A percentile compares a stretch with the other conserved stretches of the same genome.
Evolutionary conservation across 2,888 invertebrate genomes (phyloP).

Genomic region (Unio delphinus): DNA sequence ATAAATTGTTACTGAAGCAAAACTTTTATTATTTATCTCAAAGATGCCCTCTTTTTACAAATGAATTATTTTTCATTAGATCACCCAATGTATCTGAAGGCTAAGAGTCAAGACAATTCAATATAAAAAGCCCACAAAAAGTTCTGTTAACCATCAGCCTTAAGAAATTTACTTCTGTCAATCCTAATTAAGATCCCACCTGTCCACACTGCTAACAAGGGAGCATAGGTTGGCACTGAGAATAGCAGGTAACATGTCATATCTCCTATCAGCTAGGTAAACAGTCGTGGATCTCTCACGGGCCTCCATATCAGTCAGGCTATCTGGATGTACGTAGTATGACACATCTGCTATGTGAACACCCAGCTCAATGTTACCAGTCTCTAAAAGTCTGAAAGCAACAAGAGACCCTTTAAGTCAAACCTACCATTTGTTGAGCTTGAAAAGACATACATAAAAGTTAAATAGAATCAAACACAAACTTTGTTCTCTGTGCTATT

Average conservation of each 20-base stretch:
- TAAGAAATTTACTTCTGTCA: no score
- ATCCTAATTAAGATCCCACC: constrained; percentile 35
- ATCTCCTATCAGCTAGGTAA: constrained; percentile 66
- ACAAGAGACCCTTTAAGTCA: neutral
- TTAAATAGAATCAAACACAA: neutral
- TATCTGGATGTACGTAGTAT: constrained; percentile 51
- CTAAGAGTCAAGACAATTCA: no score
- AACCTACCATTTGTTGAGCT: neutral
- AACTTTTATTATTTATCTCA: no score
- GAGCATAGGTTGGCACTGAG: constrained; percentile 69
- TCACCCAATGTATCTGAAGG: no score
- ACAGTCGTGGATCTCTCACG: constrained; percentile 54
- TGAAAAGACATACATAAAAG: no score
- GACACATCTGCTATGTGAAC: constrained; percentile 64
- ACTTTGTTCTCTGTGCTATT: no score
- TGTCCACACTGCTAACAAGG: constrained; percentile 64
- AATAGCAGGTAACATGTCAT: constrained; percentile 69
- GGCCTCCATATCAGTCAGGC: constrained; percentile 53
- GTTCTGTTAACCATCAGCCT: no score
- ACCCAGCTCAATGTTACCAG: constrained; percentile 62
- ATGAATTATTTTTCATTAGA: no score
- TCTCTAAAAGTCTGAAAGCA: constrained; percentile 46
- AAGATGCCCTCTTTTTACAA: no score
- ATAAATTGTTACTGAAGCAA: no score
- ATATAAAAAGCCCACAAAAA: no score